A percentile compares a stretch with the other conserved stretches of the same genome.
Evolutionary conservation across 2,113 vertebrate genomes (phyloP).

Genomic region (Coryphaenoides rupestris): DNA sequence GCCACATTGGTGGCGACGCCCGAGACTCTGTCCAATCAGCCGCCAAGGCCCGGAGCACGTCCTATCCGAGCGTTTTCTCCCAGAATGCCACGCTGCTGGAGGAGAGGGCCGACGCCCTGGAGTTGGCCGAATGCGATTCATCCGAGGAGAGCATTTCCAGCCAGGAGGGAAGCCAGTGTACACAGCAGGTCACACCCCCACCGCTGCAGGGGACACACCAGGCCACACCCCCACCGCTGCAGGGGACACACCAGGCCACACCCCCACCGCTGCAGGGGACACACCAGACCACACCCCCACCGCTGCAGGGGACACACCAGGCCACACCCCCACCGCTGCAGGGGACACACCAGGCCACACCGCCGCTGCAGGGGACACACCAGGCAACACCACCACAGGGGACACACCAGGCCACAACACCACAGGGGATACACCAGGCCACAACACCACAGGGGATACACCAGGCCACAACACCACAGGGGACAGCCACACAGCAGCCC

Average conservation of each 20-base stretch:
- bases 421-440: no score
- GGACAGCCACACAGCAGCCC: no score
- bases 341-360: slow-evolving; percentile 1
- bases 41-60: slow-evolving; percentile 39
- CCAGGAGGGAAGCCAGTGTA: slow-evolving; percentile 5
- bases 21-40: slow-evolving; percentile 38
- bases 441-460: no score
- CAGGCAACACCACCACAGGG: not conserved
- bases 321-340: no score
- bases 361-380: no score
- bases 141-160: slow-evolving; percentile 9
- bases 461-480: no score
- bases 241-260: no score
- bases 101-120: slow-evolving; percentile 11
- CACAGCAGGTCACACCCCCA: slow-evolving; percentile 8
- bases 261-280: no score
- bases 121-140: slow-evolving; percentile 4
- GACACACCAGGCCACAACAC: no score
- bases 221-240: no score
- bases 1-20: slow-evolving; percentile 77
- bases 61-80: slow-evolving; percentile 38
- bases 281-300: no score
- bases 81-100: not conserved
- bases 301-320: no score
- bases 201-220: not conserved